These are phyloP conservation scores for Cephonodes hylas DNA, from an alignment of 2,888 invertebrate species.

Conservation along the genomic window DNA sequence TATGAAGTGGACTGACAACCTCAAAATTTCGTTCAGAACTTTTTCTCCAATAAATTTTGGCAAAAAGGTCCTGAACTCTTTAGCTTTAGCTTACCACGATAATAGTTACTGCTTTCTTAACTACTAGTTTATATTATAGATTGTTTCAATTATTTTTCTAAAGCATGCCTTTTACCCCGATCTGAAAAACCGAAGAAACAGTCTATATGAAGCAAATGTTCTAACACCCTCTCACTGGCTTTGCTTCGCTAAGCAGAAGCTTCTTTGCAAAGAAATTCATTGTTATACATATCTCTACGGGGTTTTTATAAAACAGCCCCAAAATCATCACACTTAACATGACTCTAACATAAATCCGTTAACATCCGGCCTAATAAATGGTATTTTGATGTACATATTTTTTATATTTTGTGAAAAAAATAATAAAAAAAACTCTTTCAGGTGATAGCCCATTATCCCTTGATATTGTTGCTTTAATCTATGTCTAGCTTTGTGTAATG, in stretches of 20 bases:
- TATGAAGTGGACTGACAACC: conserved; percentile 8
- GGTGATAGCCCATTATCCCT: conserved; percentile 55
- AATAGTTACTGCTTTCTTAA: conserved; percentile 52
- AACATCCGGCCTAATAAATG: conserved; percentile 48
- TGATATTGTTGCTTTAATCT: conserved; percentile 47
- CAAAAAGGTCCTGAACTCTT: conserved; percentile 21
- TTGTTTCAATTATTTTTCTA: conserved; percentile 57
- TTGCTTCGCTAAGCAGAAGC: conserved; percentile 74
- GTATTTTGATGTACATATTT: conserved; percentile 9
- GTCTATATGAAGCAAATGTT: conserved; percentile 42
- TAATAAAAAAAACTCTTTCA: conserved; percentile 44
- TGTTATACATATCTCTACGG: neutral
- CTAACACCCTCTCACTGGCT: conserved; percentile 31
- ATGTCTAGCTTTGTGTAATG: conserved; percentile 74
- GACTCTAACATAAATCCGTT: conserved; percentile 47
- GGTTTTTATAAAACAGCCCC: neutral
- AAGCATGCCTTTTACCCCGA: conserved; percentile 26
- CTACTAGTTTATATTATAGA: conserved; percentile 58
- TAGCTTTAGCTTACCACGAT: conserved; percentile 56
- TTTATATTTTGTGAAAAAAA: conserved; percentile 4
- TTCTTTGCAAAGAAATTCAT: conserved; percentile 51
- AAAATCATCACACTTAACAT: conserved; percentile 11
- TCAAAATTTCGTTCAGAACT: conserved; percentile 24
- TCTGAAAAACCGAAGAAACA: conserved; percentile 44
- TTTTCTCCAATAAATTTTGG: conserved; percentile 22